Percentiles rank a stretch among this genome's conserved stretches.
Conservation (phyloP, 2,113 vertebrate species). For the Grammomys dolichurus region DNA sequence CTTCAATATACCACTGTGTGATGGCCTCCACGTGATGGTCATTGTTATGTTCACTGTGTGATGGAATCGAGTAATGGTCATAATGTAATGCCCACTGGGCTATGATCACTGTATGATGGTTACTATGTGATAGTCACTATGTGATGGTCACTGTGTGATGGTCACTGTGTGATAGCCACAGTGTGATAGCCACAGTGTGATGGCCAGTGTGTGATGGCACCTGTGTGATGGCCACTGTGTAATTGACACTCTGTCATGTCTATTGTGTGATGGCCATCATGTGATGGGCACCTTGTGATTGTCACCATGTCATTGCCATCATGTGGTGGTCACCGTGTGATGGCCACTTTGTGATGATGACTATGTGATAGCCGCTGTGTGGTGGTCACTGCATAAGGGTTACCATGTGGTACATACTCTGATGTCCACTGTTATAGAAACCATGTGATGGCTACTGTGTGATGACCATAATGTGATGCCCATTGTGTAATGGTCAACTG, state of each 20-base stretch:
- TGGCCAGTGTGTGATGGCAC: not conserved
- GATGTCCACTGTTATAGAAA: no score
- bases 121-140: not conserved
- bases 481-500: not conserved
- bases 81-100: no score
- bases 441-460: no score
- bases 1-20: not conserved
- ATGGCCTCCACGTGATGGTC: not conserved
- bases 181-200: no score
- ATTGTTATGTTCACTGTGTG: not conserved
- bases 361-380: not conserved
- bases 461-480: no score
- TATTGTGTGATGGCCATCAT: no score
- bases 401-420: not conserved
- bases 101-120: not conserved
- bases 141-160: not conserved
- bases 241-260: no score
- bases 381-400: not conserved
- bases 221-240: not conserved
- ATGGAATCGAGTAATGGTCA: not conserved
- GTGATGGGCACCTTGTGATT: not conserved
- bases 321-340: not conserved
- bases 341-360: not conserved
- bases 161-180: no score
- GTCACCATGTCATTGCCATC: not conserved